Evolutionary conservation across 2,797 vertebrate species (phyloP).

Genomic region (Halcyon leucocephala): DNA sequence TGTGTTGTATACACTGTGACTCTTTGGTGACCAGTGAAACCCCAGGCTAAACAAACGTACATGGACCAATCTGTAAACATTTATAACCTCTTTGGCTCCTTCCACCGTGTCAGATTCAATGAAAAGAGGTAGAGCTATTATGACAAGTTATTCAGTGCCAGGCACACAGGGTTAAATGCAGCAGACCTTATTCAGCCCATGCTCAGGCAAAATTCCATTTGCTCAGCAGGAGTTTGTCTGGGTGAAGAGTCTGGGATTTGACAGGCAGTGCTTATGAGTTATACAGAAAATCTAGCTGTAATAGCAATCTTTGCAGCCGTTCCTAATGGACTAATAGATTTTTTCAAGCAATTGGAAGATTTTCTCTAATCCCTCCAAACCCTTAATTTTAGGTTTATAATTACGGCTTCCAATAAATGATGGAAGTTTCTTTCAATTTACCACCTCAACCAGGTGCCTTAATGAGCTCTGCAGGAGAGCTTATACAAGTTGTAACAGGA

Average conservation of each 20-base stretch:
- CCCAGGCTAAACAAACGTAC: background rate
- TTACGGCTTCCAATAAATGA: background rate
- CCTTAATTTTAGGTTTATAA: background rate
- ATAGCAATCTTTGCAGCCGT: background rate
- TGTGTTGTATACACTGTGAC: background rate
- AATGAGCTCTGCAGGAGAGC: background rate
- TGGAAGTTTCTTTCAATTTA: background rate
- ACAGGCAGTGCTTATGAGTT: background rate
- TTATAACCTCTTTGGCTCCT: background rate
- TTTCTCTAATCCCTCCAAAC: background rate
- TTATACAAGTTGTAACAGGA: slow-evolving; percentile 3
- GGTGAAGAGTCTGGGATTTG: background rate
- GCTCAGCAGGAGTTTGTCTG: background rate
- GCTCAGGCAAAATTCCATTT: background rate
- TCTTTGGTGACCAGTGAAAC: background rate
- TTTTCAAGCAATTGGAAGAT: background rate
- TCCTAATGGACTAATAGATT: background rate
- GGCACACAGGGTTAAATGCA: background rate
- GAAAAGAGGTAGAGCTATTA: background rate
- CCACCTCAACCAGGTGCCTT: background rate
- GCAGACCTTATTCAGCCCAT: background rate
- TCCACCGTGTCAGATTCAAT: background rate
- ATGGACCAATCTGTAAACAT: background rate
- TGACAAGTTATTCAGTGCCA: background rate
- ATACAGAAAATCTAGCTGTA: background rate